A percentile compares a stretch with the other conserved stretches of the same genome.
Conservation (phyloP, 2,797 vertebrate genomes). For the Sebastes glaucus region DNA sequence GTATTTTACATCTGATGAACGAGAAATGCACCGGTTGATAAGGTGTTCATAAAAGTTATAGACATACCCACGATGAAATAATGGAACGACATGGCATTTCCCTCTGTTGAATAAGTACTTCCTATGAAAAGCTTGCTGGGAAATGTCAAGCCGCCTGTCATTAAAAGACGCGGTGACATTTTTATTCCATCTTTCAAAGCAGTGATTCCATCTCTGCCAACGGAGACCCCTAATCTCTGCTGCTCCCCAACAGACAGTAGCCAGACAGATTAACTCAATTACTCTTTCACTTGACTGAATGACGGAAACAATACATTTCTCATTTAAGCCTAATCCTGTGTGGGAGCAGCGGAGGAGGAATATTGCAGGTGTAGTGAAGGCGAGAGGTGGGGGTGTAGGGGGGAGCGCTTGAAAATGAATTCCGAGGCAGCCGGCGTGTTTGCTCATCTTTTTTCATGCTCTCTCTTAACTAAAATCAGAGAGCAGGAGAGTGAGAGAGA, state of each 20-base stretch:
- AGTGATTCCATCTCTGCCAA: conserved; percentile 71
- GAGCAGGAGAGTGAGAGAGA: conserved; percentile 17
- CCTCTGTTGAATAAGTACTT: conserved; percentile 38
- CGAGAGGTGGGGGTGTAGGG: not conserved
- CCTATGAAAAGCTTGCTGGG: conserved; percentile 53
- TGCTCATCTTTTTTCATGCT: conserved; percentile 70
- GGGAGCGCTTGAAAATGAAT: conserved; percentile 61
- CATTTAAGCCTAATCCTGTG: conserved; percentile 71
- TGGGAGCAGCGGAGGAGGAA: conserved; percentile 58
- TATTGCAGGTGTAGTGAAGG: conserved; percentile 58
- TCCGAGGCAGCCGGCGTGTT: conserved; percentile 53
- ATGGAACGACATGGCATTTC: conserved; percentile 56
- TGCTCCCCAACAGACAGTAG: conserved; percentile 58
- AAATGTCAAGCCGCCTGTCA: conserved; percentile 78
- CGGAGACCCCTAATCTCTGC: conserved; percentile 66
- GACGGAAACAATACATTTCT: conserved; percentile 78
- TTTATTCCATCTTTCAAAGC: conserved; percentile 73
- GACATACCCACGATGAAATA: conserved; percentile 18
- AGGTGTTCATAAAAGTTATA: conserved; percentile 33
- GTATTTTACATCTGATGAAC: not conserved
- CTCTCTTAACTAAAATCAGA: conserved; percentile 47
- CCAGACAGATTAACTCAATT: conserved; percentile 80
- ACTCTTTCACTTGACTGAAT: conserved; percentile 77
- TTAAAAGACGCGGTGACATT: conserved; percentile 77
- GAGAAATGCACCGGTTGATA: not conserved